Base-by-base conservation (phyloP, 2,888 invertebrate species). In the Eilema sororculum region DNA sequence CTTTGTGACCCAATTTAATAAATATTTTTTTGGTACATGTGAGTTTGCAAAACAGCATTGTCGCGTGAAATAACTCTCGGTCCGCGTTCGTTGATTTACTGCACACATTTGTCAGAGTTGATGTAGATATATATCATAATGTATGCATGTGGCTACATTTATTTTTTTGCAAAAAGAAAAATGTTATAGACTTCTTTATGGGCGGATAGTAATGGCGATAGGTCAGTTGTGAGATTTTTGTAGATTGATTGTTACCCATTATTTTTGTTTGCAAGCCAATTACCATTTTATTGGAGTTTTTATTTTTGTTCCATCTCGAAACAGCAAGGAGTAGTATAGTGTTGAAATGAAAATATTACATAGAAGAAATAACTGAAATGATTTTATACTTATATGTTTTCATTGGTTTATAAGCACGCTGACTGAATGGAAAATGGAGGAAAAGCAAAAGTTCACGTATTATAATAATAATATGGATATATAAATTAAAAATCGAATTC, bases 71-170 rank as follows among this genome's bases (percentile, higher is more conserved):
- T 84, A 75, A 75, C 79, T 86, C 80, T 78, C 69, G 82, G 87
- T 85, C 87, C 79, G 79, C 82, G 83, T 82, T 85, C 84, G 90
- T 86, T 91, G 92, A 93, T 93, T 90, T 90, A 93, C 91, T 84
- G 76, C 78, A 74, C 81, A 85, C 89, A 93, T 93, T 93, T 91
- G 91, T 93, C 91, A 91, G 86, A 78, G 84, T 82, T 83, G 86
- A 83, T 83, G 84, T 84, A 81, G 86, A 84, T 84, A 84, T 87
- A 84, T 85, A 85, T 85, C 86, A 86, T 90, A 89, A 91, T 90
- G 76, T 90, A 90, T 89, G 88, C 90, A 90, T 83, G 84, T 83
- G 82, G 84, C 75, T 80, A 81, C 83, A 83, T 88, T 87, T 85
- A 86, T 89, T 88, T 87, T 80, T 78, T 75, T 75, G 78, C 75